Base-by-base conservation (phyloP, 2,113 vertebrate species). In the Brachypteracias leptosomus region DNA sequence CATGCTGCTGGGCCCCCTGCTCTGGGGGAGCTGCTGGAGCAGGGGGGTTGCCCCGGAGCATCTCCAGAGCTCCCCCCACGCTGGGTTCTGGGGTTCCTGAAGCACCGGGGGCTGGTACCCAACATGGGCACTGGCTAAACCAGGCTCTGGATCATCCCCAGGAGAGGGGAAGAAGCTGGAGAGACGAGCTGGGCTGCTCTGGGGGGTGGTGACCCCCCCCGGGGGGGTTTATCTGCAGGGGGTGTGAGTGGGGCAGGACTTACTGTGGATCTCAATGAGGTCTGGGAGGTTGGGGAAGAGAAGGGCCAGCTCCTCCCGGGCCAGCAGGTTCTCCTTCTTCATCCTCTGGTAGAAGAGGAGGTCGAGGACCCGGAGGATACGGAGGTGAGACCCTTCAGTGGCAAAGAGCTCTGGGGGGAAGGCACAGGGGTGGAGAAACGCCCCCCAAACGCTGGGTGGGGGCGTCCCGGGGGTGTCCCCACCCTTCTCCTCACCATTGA, bases 251-350 rank as follows among this genome's bases (percentile, higher is more conserved):
- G 8, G 8, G 24, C 24, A n/a, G 12, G 46, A 92, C 98, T 98
- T 65, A 99, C 99, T 98, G 88, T 99, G 99, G 65, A 99, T 98
- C 52, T 99, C 98, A 11, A 99, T 99, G 82, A 99, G 98, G 36
- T 99, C 98, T 0, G 98, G 98, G 75, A 99, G 98, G 96, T 99
- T 99, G 47, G 99, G 99, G 95, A 99, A 99, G 95, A 99, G 98
- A 67, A 98, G 98, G 8, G 97, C 97, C 91, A 99, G 98, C 96
- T 99, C 99, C 1, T 99, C 99, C 0, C 97, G 88, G 49, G 97
- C 97, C 83, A 99, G 95, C 52, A 99, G 98, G n/a, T 91, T 96
- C 89, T 98, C 98, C 72, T 97, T 97, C 94, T 97, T 97, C 98
- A 99, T 97, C 84, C 98, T 98, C 96, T 99, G 99, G 96, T 98